Conservation (phyloP, 2,797 vertebrate species). For the Rhinatrema bivittatum region DNA sequence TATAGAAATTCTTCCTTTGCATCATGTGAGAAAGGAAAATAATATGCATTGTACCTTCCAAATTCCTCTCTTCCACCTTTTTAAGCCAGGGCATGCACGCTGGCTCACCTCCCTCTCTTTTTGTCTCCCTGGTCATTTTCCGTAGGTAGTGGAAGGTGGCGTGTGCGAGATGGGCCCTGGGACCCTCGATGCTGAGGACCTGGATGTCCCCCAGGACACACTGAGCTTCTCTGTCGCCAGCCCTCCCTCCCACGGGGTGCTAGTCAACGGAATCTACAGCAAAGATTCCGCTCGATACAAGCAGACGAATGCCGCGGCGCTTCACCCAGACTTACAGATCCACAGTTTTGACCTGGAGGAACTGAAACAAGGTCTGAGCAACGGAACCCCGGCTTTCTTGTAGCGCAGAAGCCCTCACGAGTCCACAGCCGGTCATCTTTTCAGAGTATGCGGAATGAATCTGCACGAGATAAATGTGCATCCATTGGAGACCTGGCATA, state of each 20-base stretch:
- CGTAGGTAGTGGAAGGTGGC: slow-evolving; percentile 51
- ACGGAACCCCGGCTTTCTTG: neutral
- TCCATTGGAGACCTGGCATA: too few relatives aligned
- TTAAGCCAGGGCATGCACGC: too few relatives aligned
- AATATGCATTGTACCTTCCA: too few relatives aligned
- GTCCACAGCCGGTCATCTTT: too few relatives aligned
- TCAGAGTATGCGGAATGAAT: too few relatives aligned
- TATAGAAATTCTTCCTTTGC: too few relatives aligned
- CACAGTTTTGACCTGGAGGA: slow-evolving; percentile 50
- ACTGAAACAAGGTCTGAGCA: slow-evolving; percentile 39
- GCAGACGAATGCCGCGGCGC: slow-evolving; percentile 27
- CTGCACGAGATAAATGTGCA: too few relatives aligned
- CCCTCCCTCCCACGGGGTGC: slow-evolving; percentile 35
- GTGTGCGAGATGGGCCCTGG: slow-evolving; percentile 30
- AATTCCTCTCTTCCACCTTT: too few relatives aligned
- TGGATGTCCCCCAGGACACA: slow-evolving; percentile 28
- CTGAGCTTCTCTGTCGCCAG: slow-evolving; percentile 40
- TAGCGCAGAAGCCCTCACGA: too few relatives aligned
- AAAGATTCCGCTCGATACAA: slow-evolving; percentile 15
- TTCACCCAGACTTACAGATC: slow-evolving; percentile 27
- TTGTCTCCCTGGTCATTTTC: neutral
- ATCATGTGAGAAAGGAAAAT: too few relatives aligned
- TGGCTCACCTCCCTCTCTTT: too few relatives aligned
- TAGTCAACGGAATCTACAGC: slow-evolving; percentile 40
- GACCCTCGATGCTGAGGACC: slow-evolving; percentile 35